Evolutionary conservation across 2,797 vertebrate genomes (phyloP), one percentile per base, ranked within the genome.

Genomic region (Pipistrellus nathusii): DNA sequence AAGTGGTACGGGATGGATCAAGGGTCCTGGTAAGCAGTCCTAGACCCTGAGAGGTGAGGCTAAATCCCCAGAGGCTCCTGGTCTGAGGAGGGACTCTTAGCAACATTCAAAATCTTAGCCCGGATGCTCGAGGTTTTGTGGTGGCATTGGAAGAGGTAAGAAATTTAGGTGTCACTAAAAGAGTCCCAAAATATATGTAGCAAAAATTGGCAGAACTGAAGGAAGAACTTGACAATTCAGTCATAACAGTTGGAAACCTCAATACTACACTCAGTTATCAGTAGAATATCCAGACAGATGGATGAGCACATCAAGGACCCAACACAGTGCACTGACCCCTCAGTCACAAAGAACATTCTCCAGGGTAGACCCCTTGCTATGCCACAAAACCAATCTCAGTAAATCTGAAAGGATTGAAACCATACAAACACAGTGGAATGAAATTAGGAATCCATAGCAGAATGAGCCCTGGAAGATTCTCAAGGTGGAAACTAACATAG

Each of bases 1-100:
- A 10, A 25, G 3, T 18, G 4, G 20, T 48, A 3, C 0, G 1
- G 48, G 38, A 23, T 10, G 11, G 76, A 23, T 17, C 3, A 8
- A n/a, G 35, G 48, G 32, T 66, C 30, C 80, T 66, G 20, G 80
- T 44, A 15, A 27, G 53, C n/a, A 59, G 41, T 71, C 53, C 53
- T 46, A 12, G 41, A 71, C 73, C 14, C 12, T 1, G 3, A 64
- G 64, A 75, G 68, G 30, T 15, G 3, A 23, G 27, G 27, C 18
- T 21, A 53, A 7, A 77, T 62, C 53, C 53, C 21, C 7, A 10
- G 66, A 27, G 75, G 8, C 80, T 59, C 27, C 41, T 10, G 35
- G 12, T 32, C 51, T 66, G 8, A 38, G 48, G 38, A 75, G 13
- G 51, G 30, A 12, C 20, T 35, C 18, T 4, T 35, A n/a, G 71